A percentile compares a stretch with the other conserved stretches of the same genome.
These are phyloP conservation scores for Microplitis deprimator DNA, from an alignment of 2,888 invertebrate genomes.

Conservation along the genomic window DNA sequence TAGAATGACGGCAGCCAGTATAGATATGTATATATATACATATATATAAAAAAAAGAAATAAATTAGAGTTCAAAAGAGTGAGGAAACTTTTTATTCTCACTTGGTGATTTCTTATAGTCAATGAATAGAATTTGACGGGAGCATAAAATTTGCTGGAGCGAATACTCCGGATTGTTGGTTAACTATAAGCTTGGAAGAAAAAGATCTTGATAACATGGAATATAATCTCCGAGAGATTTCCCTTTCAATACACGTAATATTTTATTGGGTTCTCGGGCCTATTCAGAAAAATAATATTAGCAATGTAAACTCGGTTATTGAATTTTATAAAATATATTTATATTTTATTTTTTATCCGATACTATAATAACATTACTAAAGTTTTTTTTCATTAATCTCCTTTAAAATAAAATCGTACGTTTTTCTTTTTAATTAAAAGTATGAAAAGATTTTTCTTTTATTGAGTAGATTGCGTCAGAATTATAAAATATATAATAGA, in stretches of 20 bases:
- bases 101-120: constrained; percentile 12
- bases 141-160: constrained; percentile 21
- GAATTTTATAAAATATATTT: constrained; percentile 10
- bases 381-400: background rate
- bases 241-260: constrained; percentile 20
- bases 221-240: constrained; percentile 29
- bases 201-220: background rate
- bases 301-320: constrained; percentile 16
- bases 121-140: constrained; percentile 27
- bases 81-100: constrained; percentile 4
- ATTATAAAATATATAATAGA: background rate
- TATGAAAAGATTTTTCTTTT: background rate
- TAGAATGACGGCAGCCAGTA: background rate
- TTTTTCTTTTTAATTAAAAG: background rate
- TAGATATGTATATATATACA: background rate
- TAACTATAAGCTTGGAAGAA: constrained; percentile 1
- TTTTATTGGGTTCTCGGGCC: constrained; percentile 17
- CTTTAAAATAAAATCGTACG: background rate
- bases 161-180: constrained; percentile 19
- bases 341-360: background rate
- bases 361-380: background rate
- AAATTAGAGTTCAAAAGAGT: background rate
- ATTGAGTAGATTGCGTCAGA: background rate
- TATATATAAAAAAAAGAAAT: background rate
- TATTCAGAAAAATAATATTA: constrained; percentile 20